These are phyloP conservation scores for silkworm (Bombyx mori) DNA, from an alignment of 1,140 invertebrate genomes.

Conservation along the genomic window DNA sequence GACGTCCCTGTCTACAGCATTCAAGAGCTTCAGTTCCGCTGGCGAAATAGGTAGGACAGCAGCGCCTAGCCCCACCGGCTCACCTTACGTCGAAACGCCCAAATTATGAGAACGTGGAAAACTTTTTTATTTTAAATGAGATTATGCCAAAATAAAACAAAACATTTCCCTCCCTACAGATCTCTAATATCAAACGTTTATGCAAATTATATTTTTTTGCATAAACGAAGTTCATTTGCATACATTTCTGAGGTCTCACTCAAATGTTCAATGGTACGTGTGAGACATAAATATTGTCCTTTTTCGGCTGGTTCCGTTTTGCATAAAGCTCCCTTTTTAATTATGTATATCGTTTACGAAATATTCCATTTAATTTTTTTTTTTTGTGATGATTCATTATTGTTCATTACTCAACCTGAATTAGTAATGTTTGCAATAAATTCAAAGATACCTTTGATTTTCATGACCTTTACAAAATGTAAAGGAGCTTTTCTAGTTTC, in stretches of 20 bases:
- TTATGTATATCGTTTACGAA: slow-evolving; percentile 6
- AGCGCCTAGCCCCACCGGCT: too few species aligned
- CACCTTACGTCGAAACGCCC: too few species aligned
- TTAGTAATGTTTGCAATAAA: not conserved
- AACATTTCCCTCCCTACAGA: slow-evolving; percentile 3
- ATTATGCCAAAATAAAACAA: slow-evolving; percentile 2
- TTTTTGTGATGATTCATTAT: not conserved
- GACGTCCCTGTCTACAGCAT: too few species aligned
- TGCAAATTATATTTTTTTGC: slow-evolving; percentile 49
- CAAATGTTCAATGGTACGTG: slow-evolving; percentile 52
- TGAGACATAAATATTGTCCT: slow-evolving; percentile 53
- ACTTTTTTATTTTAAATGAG: slow-evolving; percentile 1
- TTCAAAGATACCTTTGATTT: not conserved
- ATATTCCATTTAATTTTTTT: slow-evolving; percentile 1
- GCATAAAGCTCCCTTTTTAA: slow-evolving; percentile 5
- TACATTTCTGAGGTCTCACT: slow-evolving; percentile 50
- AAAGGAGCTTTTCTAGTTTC: not conserved
- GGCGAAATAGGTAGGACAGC: too few species aligned
- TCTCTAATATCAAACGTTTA: slow-evolving; percentile 45
- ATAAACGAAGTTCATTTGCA: slow-evolving; percentile 40
- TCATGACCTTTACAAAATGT: not conserved
- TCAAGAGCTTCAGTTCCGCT: too few species aligned
- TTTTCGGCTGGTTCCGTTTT: slow-evolving; percentile 2
- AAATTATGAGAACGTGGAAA: not conserved
- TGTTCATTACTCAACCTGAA: not conserved